Evolutionary conservation across 2,797 vertebrate species (phyloP).

Genomic region (Poeciliopsis paucimaculata): DNA sequence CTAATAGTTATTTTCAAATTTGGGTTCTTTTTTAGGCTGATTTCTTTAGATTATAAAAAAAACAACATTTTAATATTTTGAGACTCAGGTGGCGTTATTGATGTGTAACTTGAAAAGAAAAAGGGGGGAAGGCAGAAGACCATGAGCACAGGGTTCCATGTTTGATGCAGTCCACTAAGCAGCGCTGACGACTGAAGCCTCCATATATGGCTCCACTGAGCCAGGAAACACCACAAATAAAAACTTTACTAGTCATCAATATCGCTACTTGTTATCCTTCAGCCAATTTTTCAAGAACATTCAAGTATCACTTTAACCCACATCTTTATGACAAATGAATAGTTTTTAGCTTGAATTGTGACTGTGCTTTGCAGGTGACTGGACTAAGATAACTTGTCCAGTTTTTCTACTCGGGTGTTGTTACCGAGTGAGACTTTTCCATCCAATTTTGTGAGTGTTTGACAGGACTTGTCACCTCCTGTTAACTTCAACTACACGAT

Average conservation of each 20-base stretch:
- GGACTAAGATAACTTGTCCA: background rate
- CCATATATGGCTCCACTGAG: background rate
- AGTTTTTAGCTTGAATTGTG: background rate
- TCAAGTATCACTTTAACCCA: background rate
- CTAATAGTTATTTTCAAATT: too few relatives aligned
- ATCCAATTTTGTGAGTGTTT: slow-evolving; percentile 43
- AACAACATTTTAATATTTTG: background rate
- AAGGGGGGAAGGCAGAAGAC: background rate
- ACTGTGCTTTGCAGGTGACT: background rate
- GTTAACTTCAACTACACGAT: slow-evolving; percentile 37
- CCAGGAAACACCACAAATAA: background rate
- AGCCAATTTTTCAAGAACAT: background rate
- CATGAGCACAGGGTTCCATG: background rate
- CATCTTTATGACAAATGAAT: background rate
- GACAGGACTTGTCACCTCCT: slow-evolving; percentile 51
- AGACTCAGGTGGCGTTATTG: background rate
- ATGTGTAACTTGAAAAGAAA: background rate
- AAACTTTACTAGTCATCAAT: background rate
- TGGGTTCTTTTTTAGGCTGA: too few relatives aligned
- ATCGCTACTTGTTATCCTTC: background rate
- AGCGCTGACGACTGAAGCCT: background rate
- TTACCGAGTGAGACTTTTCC: slow-evolving; percentile 39
- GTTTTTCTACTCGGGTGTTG: slow-evolving; percentile 30
- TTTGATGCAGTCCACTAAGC: background rate
- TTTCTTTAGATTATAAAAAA: too few relatives aligned